These are phyloP conservation scores for Tympanuchus pallidicinctus DNA, from an alignment of 2,113 vertebrate genomes.

Conservation along the genomic window DNA sequence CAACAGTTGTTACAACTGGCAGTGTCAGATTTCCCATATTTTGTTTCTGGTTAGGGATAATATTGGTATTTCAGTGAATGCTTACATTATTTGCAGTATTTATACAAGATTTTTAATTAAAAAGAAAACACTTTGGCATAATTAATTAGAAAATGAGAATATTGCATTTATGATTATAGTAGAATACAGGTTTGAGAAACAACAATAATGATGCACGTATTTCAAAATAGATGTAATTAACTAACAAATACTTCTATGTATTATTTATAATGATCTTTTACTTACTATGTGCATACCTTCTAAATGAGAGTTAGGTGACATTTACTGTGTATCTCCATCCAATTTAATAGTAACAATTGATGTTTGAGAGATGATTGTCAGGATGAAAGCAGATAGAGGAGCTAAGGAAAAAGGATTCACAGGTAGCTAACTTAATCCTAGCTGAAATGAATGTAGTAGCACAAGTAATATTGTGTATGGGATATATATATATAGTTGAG, in stretches of 20 bases:
- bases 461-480: neutral
- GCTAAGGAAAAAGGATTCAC: neutral
- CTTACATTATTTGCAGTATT: neutral
- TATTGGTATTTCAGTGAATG: neutral
- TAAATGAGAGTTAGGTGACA: neutral
- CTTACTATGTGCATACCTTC: neutral
- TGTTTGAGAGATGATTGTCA: neutral
- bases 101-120: neutral
- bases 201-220: neutral
- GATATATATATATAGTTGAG: neutral
- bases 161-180: neutral
- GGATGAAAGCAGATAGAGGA: neutral
- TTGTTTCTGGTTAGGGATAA: neutral
- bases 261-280: neutral
- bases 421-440: neutral
- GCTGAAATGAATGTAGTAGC: neutral
- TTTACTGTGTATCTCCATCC: neutral
- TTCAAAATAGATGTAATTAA: neutral
- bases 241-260: neutral
- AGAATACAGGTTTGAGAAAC: neutral
- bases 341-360: neutral
- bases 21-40: neutral
- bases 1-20: neutral
- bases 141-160: neutral
- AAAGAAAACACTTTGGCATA: neutral